Evolutionary conservation across 2,113 vertebrate genomes (phyloP).

Genomic region (Pithys albifrons): DNA sequence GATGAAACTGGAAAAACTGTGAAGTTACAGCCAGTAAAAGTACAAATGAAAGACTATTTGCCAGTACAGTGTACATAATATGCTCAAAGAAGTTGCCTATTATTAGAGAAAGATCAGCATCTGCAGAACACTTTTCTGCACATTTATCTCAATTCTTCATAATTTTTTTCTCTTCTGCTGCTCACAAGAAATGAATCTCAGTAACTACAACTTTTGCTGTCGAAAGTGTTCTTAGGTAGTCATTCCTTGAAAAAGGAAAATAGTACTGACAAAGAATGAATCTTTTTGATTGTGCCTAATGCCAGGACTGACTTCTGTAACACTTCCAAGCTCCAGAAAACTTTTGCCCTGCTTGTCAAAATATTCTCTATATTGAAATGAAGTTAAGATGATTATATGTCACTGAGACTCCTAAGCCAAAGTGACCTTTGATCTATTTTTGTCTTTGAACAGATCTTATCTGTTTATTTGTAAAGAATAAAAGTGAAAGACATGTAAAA

Average conservation of each 20-base stretch:
- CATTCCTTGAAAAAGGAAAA: neutral
- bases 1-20: conserved; percentile 7
- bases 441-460: neutral
- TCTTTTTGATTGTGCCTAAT: neutral
- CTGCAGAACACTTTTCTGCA: neutral
- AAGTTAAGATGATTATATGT: neutral
- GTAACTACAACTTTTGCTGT: neutral
- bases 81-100: neutral
- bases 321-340: neutral
- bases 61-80: neutral
- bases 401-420: neutral
- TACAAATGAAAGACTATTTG: conserved; percentile 11
- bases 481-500: neutral
- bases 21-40: conserved; percentile 6
- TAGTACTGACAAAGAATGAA: neutral
- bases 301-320: neutral
- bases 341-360: neutral
- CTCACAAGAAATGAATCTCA: neutral
- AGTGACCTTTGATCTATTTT: conserved; percentile 5
- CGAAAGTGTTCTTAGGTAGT: neutral
- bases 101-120: conserved; percentile 10
- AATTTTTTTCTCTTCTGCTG: neutral
- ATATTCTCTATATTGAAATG: neutral
- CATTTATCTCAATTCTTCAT: neutral
- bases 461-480: neutral